Evolutionary conservation across 1,140 invertebrate genomes (phyloP).

Genomic region (Proales similis): DNA sequence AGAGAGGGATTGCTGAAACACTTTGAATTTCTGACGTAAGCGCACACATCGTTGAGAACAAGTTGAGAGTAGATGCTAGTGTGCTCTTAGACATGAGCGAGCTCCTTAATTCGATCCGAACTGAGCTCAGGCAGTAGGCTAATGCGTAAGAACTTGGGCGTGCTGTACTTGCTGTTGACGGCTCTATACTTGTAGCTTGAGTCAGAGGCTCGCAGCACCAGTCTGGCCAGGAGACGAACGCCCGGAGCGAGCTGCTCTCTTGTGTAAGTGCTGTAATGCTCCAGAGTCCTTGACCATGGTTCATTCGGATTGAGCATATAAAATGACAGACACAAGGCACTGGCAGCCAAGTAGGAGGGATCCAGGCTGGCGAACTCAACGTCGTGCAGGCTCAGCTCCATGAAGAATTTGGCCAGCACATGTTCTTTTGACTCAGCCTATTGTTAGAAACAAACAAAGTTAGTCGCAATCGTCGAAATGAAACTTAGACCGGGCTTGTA

Average conservation of each 20-base stretch:
- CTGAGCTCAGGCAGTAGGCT: conserved; percentile 53
- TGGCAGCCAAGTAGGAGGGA: conserved; percentile 73
- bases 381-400: conserved; percentile 74
- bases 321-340: conserved; percentile 65
- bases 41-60: no score
- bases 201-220: conserved; percentile 50
- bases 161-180: conserved; percentile 54
- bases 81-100: conserved; percentile 40
- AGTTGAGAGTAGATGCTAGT: no score
- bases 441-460: conserved; percentile 39
- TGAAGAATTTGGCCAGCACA: conserved; percentile 81
- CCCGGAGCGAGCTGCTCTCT: conserved; percentile 49
- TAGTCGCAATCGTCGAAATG: no score
- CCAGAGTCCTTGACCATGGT: conserved; percentile 53
- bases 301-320: conserved; percentile 48
- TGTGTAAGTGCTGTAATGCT: conserved; percentile 54
- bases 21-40: no score
- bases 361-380: conserved; percentile 70
- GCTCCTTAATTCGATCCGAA: conserved; percentile 43
- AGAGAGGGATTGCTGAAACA: no score
- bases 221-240: conserved; percentile 49
- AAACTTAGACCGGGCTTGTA: no score
- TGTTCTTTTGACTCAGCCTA: conserved; percentile 66
- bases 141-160: conserved; percentile 54
- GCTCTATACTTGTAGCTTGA: conserved; percentile 49